Evolutionary conservation across 1,140 invertebrate genomes (phyloP).

Genomic region (Parapsyche elsis): DNA sequence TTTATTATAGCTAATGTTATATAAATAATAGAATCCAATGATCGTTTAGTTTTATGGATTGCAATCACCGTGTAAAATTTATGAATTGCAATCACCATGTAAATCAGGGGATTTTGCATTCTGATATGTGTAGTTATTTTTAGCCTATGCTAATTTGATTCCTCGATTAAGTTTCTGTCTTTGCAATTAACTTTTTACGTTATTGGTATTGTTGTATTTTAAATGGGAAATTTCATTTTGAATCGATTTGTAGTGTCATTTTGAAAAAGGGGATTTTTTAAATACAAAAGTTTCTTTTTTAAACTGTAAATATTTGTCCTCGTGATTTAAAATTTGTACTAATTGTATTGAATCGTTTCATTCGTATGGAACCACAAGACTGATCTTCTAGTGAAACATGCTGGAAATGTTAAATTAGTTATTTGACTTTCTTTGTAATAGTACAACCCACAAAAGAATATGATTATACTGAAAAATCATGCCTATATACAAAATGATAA

Average conservation of each 20-base stretch:
- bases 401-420: constrained; percentile 49
- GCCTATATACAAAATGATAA: constrained; percentile 48
- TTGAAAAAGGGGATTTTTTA: not conserved
- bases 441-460: constrained; percentile 50
- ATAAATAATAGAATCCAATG: no score
- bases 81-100: no score
- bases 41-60: no score
- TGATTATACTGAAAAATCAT: constrained; percentile 49
- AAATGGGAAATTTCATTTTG: not conserved
- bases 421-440: constrained; percentile 52
- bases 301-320: constrained; percentile 32
- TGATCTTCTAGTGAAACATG: constrained; percentile 56
- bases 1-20: no score
- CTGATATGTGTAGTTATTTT: no score
- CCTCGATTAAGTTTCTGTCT: no score
- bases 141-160: no score
- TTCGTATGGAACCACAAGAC: constrained; percentile 54
- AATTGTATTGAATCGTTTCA: constrained; percentile 53
- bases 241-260: not conserved
- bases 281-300: constrained; percentile 11
- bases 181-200: no score
- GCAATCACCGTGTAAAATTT: no score
- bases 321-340: constrained; percentile 47
- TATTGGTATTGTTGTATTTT: not conserved
- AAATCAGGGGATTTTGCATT: no score